Base-by-base conservation (phyloP, 2,888 invertebrate genomes). In the Drosophila suboccidentalis region DNA sequence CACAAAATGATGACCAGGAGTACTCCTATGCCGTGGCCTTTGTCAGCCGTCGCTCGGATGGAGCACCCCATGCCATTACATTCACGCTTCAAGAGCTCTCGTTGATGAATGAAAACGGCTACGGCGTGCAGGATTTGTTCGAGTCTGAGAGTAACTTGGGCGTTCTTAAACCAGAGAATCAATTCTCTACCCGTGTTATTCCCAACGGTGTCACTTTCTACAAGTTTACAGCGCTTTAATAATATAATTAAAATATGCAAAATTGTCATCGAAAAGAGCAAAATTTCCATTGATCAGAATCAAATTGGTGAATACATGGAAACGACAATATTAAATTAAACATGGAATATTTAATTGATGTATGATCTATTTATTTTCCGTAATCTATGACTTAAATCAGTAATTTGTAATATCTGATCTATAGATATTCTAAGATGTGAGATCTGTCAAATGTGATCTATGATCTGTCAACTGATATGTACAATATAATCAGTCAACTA, bases 11-110 rank as follows among this genome's bases (percentile, higher is more conserved):
- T 4, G 68, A 46, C 43, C 89, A 89, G 13, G 79, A 93, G 38
- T 80, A 92, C 76, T 95, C 93, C 1, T 93, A 92, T 82, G 94
- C 94, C 3, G 84, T 94, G 13, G 94, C 93, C 34, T 93, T 93
- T 75, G 91, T 93, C 2, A 94, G 93, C 67, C 91, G 91, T 3
- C 91, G 93, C 1, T 71, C 88, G 3, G 93, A 93, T 82, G 93
- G 94, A 11, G 84, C 91, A 15, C 93, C 93, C 1, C 91, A 90
- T 64, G 59, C 87, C 9, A 78, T 92, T 22, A 81, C 75, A 4
- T 79, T 91, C 39, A 80, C 83, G 8, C 72, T 93, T 1, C 81
- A 87, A 29, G 91, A 76, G 41, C 71, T 94, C 13, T 92, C 91
- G 3, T 74, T 94, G n/a, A 84, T 62, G 4, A 90, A 89, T 69